Evolutionary conservation across 2,113 vertebrate species (phyloP).

Genomic region (Gymnogyps californianus): DNA sequence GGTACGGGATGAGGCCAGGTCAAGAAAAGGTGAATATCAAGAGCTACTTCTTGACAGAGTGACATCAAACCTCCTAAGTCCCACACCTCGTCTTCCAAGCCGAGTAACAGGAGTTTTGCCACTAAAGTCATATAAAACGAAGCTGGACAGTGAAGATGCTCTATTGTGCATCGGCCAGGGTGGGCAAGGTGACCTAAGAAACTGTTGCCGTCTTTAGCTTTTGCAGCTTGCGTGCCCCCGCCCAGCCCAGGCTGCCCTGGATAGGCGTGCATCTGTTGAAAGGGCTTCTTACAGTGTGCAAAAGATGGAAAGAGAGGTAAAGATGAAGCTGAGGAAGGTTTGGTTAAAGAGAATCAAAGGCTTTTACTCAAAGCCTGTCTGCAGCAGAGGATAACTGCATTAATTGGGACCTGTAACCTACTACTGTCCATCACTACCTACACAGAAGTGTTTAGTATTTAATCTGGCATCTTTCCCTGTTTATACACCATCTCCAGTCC

Average conservation of each 20-base stretch:
- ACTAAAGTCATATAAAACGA: rapidly evolving
- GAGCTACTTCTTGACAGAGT: not conserved
- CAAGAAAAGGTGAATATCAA: not conserved
- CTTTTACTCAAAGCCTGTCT: constrained; percentile 9
- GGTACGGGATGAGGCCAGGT: not conserved
- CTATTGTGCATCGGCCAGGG: not conserved
- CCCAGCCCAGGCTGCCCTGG: not conserved
- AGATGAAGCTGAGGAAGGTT: not conserved
- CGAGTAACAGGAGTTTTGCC: not conserved
- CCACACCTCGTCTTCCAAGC: not conserved
- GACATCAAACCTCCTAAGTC: not conserved
- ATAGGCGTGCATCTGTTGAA: not conserved
- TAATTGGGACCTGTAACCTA: constrained; percentile 18
- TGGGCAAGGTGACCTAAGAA: not conserved
- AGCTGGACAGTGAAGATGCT: not conserved
- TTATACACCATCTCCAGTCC: constrained; percentile 19
- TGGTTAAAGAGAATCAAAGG: not conserved
- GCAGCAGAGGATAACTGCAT: constrained; percentile 33
- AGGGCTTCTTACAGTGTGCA: not conserved
- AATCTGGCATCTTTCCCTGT: constrained; percentile 48
- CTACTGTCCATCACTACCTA: constrained; percentile 39
- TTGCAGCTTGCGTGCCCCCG: not conserved
- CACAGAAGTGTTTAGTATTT: constrained; percentile 33
- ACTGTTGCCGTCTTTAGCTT: not conserved
- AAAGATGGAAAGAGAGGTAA: not conserved